Evolutionary conservation across 2,797 vertebrate species (phyloP).

Genomic region (Sebastolobus altivelis): DNA sequence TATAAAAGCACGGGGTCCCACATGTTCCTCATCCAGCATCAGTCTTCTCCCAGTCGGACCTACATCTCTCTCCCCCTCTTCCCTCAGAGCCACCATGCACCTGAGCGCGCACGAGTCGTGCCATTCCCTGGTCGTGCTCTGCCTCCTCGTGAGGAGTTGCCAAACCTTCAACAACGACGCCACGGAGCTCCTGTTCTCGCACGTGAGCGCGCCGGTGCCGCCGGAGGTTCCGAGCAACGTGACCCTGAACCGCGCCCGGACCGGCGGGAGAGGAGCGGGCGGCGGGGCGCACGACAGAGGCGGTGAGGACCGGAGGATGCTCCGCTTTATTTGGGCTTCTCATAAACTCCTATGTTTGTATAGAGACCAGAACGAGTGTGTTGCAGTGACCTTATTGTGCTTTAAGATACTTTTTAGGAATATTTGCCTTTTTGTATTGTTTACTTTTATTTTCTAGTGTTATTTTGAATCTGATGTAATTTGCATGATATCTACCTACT

Average conservation of each 20-base stretch:
- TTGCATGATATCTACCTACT: neutral
- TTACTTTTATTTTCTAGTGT: neutral
- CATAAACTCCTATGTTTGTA: neutral
- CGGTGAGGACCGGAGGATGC: conserved; percentile 80
- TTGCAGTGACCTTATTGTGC: neutral
- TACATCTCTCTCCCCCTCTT: neutral
- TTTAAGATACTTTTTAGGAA: neutral
- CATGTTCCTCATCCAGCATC: neutral
- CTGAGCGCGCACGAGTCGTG: conserved; percentile 84
- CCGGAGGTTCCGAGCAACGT: conserved; percentile 86
- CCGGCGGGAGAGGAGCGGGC: conserved; percentile 88
- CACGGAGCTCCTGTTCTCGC: conserved; percentile 92
- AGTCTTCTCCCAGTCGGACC: neutral
- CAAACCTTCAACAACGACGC: conserved; percentile 93
- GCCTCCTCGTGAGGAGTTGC: conserved; percentile 89
- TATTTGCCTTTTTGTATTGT: neutral
- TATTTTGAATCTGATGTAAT: neutral
- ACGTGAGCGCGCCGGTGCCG: conserved; percentile 80
- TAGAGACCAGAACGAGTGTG: neutral
- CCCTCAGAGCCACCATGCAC: conserved; percentile 83
- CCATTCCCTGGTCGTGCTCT: conserved; percentile 86
- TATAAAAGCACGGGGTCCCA: conserved; percentile 60
- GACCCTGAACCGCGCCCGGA: conserved; percentile 93
- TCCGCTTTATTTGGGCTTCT: conserved; percentile 1
- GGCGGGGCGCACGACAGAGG: conserved; percentile 82